phyloP scores from a whole-genome alignment of 2,888 invertebrate species.

The Chydorus sphaericus region DNA sequence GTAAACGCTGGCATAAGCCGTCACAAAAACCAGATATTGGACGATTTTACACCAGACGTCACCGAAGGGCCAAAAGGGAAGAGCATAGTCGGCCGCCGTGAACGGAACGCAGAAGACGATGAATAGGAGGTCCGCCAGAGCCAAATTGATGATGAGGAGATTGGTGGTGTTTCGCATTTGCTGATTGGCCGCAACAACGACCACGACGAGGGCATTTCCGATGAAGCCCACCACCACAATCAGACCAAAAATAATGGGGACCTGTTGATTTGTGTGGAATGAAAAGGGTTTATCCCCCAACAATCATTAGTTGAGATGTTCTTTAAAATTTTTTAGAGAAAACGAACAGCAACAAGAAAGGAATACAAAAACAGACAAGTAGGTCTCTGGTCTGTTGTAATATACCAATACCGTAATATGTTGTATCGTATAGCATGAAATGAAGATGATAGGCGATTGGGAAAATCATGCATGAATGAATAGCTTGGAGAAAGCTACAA shows the following conservation, averaged over 20 bases:
- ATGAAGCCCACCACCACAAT: constrained; percentile 75
- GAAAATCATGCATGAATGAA: no score
- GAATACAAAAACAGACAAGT: no score
- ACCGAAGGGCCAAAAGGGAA: constrained; percentile 81
- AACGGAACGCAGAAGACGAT: constrained; percentile 88
- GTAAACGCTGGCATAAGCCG: constrained; percentile 85
- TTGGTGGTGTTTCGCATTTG: constrained; percentile 90
- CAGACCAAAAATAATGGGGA: constrained; percentile 68
- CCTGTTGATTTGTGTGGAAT: no score
- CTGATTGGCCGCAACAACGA: constrained; percentile 74
- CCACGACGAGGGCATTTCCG: constrained; percentile 75
- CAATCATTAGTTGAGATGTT: no score
- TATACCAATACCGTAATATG: no score
- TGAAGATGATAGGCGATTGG: no score
- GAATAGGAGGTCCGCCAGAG: constrained; percentile 78
- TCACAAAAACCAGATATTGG: constrained; percentile 80
- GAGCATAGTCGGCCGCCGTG: constrained; percentile 77
- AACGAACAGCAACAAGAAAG: no score
- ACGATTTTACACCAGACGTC: constrained; percentile 77
- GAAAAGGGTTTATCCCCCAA: no score
- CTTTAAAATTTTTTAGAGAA: no score
- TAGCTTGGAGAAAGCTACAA: no score
- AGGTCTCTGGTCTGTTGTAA: no score
- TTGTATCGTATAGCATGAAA: no score
- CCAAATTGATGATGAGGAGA: constrained; percentile 75